Percentiles rank a stretch among this genome's conserved stretches.
phyloP scores from a whole-genome alignment of 2,113 vertebrate genomes.

The Canis aureus region DNA sequence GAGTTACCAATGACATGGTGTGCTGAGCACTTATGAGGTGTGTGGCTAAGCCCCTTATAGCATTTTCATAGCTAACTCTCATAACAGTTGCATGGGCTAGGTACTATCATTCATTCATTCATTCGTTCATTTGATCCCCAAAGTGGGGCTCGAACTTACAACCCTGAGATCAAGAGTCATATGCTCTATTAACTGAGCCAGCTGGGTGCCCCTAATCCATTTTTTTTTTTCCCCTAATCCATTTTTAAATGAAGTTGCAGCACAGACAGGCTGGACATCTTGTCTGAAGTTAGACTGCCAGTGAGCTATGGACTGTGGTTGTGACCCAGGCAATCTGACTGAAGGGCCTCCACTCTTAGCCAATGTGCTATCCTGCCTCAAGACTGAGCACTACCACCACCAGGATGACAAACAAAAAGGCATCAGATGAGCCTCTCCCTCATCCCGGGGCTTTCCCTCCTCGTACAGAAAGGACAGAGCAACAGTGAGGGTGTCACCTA shows the following conservation, averaged over 20 bases:
- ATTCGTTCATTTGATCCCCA: background rate
- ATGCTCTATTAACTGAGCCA: background rate
- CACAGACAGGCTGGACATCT: background rate
- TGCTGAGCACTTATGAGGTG: background rate
- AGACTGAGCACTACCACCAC: background rate
- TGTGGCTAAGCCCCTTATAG: background rate
- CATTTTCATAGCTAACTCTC: background rate
- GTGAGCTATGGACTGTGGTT: background rate
- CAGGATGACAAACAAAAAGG: background rate
- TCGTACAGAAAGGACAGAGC: background rate
- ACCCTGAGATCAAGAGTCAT: background rate
- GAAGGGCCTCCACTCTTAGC: background rate
- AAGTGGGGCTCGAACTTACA: background rate
- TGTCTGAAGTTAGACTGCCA: background rate
- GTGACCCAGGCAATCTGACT: background rate
- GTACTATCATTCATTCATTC: background rate
- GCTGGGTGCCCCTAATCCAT: background rate
- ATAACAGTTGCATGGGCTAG: background rate
- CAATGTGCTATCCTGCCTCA: background rate
- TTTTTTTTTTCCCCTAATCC: background rate
- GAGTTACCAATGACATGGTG: background rate
- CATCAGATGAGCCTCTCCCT: background rate
- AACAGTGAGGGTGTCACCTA: background rate
- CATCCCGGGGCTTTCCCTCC: background rate
- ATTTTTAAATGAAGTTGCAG: background rate